A percentile compares a stretch with the other conserved stretches of the same genome.
These are phyloP conservation scores for Akabosia matsudoensis DNA, from an alignment of 1,140 invertebrate genomes.

Conservation along the genomic window DNA sequence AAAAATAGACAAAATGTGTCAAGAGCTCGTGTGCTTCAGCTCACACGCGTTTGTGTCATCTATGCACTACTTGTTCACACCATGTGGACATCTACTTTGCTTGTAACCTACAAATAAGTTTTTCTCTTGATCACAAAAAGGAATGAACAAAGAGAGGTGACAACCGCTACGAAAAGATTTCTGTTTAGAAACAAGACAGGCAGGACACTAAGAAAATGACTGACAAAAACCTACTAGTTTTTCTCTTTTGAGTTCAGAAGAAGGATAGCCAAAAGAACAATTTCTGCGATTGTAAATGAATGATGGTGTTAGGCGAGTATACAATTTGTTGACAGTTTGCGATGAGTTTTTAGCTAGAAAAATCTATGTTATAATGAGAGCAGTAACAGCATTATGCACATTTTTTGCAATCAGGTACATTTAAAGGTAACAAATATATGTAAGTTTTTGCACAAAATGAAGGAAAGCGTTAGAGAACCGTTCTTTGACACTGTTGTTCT, in stretches of 20 bases:
- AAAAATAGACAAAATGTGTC: not conserved
- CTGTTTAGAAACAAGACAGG: not conserved
- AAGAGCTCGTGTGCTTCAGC: constrained; percentile 12
- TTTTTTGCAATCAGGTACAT: not conserved
- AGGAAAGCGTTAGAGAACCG: too few relatives aligned
- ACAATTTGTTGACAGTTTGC: too few relatives aligned
- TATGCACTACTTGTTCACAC: not conserved
- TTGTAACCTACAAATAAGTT: not conserved
- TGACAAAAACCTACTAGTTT: not conserved
- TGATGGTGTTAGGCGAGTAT: too few relatives aligned
- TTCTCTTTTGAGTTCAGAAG: not conserved
- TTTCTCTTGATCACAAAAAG: not conserved
- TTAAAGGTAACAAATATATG: not conserved
- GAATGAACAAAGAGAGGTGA: constrained; percentile 1
- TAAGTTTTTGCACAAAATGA: not conserved
- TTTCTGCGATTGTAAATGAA: not conserved
- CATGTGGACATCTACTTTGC: not conserved
- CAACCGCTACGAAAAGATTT: constrained; percentile 13
- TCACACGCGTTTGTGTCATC: not conserved
- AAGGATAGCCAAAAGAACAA: not conserved
- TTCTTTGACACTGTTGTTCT: too few relatives aligned
- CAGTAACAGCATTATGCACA: too few relatives aligned
- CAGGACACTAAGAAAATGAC: not conserved
- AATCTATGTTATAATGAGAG: too few relatives aligned
- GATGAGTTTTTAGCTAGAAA: too few relatives aligned